These are phyloP conservation scores for Rapana venosa DNA, from an alignment of 2,888 invertebrate genomes.

Conservation along the genomic window DNA sequence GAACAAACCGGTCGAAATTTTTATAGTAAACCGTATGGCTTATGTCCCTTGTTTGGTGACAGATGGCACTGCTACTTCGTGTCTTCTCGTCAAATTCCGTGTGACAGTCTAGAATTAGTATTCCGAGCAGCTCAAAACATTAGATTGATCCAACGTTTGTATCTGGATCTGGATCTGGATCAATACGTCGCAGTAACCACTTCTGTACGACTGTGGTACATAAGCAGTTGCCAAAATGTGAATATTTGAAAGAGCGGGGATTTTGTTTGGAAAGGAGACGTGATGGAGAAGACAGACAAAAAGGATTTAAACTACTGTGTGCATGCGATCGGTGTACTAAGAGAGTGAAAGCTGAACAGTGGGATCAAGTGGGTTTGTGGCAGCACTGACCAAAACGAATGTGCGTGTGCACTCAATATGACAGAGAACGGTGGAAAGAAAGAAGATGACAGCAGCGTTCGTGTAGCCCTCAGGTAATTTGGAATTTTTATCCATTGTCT, in stretches of 20 bases:
- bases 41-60: conserved; percentile 40
- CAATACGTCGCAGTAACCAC: no score
- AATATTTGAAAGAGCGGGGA: background rate
- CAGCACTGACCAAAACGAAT: conserved; percentile 40
- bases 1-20: no score
- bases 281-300: conserved; percentile 12
- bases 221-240: conserved; percentile 27
- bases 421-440: conserved; percentile 58
- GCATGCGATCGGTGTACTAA: background rate
- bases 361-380: conserved; percentile 4
- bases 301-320: background rate
- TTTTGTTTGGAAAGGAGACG: background rate
- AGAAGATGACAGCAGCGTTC: conserved; percentile 70
- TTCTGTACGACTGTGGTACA: background rate
- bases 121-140: conserved; percentile 44
- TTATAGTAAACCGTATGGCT: background rate
- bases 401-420: conserved; percentile 50
- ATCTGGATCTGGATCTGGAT: no score
- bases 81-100: conserved; percentile 34
- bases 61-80: conserved; percentile 41
- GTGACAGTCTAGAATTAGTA: conserved; percentile 30
- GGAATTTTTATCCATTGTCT: conserved; percentile 17
- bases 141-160: conserved; percentile 28
- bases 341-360: conserved; percentile 34
- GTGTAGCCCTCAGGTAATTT: conserved; percentile 71